These are phyloP conservation scores for Okamejei kenojei DNA, from an alignment of 2,797 vertebrate species.

Conservation along the genomic window DNA sequence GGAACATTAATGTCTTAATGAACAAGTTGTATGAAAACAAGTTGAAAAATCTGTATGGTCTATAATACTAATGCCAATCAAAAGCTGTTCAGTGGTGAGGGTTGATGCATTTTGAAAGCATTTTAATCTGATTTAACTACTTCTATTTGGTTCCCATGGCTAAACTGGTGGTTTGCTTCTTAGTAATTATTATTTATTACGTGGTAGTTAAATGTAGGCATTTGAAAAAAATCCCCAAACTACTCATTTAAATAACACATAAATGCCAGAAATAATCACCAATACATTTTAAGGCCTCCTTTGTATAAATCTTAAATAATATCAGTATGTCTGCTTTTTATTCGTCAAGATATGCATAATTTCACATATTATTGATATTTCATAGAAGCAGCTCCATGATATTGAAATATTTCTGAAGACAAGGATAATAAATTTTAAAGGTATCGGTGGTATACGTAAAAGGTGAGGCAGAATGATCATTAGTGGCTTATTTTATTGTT, in stretches of 20 bases:
- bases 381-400: slow-evolving; percentile 10
- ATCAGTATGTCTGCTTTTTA: not conserved
- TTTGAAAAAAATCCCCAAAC: not conserved
- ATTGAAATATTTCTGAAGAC: slow-evolving; percentile 32
- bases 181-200: not conserved
- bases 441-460: not conserved
- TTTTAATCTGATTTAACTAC: not conserved
- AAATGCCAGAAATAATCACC: not conserved
- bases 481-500: not conserved
- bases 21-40: not conserved
- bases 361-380: not conserved
- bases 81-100: not conserved
- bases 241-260: not conserved
- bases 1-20: too few relatives aligned
- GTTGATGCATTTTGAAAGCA: not conserved
- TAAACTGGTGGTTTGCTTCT: not conserved
- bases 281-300: not conserved
- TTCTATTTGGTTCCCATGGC: not conserved
- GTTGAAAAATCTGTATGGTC: not conserved
- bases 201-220: not conserved
- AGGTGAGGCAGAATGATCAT: slow-evolving; percentile 14
- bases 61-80: not conserved
- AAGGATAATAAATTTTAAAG: slow-evolving; percentile 42
- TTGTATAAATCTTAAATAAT: not conserved
- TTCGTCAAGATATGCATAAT: not conserved